Evolutionary conservation across 2,113 vertebrate genomes (phyloP).

Genomic region (Monopterus albus): DNA sequence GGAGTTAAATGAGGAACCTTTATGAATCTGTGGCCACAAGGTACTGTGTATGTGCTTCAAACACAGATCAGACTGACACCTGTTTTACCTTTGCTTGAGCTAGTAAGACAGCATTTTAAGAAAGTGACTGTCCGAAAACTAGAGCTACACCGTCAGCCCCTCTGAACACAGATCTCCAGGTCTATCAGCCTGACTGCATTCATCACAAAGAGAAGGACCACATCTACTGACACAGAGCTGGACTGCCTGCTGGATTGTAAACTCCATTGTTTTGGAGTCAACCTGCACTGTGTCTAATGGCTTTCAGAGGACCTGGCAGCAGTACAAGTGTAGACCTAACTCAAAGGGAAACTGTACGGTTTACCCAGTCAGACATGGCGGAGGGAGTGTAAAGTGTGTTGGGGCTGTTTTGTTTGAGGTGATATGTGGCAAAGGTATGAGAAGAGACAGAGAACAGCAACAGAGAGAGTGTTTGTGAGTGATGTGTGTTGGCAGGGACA

Average conservation of each 20-base stretch:
- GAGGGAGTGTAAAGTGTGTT: background rate
- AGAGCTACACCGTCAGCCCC: background rate
- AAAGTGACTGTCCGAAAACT: background rate
- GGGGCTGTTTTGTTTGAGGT: slow-evolving; percentile 40
- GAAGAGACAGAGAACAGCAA: background rate
- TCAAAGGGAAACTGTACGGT: slow-evolving; percentile 14
- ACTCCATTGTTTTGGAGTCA: slow-evolving; percentile 17
- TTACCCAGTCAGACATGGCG: slow-evolving; percentile 38
- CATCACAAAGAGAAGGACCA: background rate
- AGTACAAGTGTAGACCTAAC: background rate
- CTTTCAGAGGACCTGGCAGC: slow-evolving; percentile 49
- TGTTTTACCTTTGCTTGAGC: too few species aligned
- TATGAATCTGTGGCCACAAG: too few species aligned
- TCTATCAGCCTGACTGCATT: slow-evolving; percentile 1
- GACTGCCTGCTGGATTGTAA: background rate
- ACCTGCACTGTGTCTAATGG: slow-evolving; percentile 22
- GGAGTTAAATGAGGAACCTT: too few species aligned
- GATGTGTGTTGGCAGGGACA: slow-evolving; percentile 21
- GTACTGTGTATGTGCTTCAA: too few species aligned
- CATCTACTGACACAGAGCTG: slow-evolving; percentile 8
- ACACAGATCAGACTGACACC: too few species aligned
- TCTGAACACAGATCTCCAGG: background rate
- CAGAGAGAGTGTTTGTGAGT: slow-evolving; percentile 2
- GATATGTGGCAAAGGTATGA: background rate
- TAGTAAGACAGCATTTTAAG: too few species aligned